Evolutionary conservation across 2,888 invertebrate genomes (phyloP).

Genomic region (Tetragonula carbonaria): DNA sequence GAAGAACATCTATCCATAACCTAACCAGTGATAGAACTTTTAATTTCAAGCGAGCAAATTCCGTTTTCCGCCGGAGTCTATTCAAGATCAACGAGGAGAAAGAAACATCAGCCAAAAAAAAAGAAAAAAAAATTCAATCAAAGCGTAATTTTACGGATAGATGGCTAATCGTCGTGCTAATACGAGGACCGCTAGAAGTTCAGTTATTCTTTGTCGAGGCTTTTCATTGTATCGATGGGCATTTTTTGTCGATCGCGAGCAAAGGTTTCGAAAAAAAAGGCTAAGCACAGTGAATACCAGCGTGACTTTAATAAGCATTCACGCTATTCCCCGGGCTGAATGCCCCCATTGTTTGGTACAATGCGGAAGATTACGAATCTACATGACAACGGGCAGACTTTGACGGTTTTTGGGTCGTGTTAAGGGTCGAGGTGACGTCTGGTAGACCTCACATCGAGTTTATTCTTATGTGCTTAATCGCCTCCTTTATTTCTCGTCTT

Average conservation of each 20-base stretch:
- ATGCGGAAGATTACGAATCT: constrained; percentile 69
- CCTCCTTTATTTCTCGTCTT: constrained; percentile 3
- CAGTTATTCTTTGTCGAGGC: constrained; percentile 14
- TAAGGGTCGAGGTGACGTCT: constrained; percentile 67
- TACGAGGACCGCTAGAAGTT: not conserved
- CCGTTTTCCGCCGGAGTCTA: not conserved
- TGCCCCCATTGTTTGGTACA: constrained; percentile 61
- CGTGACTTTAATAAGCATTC: constrained; percentile 51
- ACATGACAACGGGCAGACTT: constrained; percentile 71
- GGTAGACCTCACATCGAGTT: constrained; percentile 15
- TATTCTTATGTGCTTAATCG: constrained; percentile 25
- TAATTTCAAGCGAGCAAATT: not conserved
- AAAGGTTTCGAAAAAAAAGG: constrained; percentile 51
- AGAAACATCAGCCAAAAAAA: not conserved
- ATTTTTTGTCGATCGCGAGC: constrained; percentile 45
- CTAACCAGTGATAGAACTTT: not conserved
- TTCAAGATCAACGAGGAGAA: not conserved
- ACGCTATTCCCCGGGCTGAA: constrained; percentile 47
- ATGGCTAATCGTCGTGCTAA: constrained; percentile 11
- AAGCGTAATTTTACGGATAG: not conserved
- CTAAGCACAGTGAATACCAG: constrained; percentile 36
- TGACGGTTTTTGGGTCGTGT: constrained; percentile 73
- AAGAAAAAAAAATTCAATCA: not conserved
- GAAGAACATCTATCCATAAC: not conserved
- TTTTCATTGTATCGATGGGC: constrained; percentile 26